phyloP scores from a whole-genome alignment of 2,888 invertebrate species.

The Eupithecia exiguata region DNA sequence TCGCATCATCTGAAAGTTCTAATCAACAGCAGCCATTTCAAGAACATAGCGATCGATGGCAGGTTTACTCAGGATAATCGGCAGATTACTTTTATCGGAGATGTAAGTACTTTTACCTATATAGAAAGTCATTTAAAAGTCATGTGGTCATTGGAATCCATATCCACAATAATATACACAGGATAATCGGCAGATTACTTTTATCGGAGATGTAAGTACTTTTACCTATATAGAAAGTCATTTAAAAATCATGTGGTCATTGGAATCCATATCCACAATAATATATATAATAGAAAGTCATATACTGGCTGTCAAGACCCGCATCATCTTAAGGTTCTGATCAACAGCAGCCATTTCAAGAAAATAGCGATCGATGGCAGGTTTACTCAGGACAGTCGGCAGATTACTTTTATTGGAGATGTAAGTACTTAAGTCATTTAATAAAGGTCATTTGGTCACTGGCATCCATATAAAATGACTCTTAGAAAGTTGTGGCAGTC shows the following conservation, averaged over 20 bases:
- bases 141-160: background rate
- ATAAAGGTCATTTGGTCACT: background rate
- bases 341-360: conserved; percentile 89
- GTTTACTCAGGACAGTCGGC: conserved; percentile 87
- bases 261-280: too few species aligned
- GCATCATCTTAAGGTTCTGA: conserved; percentile 87
- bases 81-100: conserved; percentile 86
- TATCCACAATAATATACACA: too few species aligned
- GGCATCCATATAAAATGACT: background rate
- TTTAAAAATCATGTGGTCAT: background rate
- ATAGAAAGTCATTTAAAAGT: background rate
- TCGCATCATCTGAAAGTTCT: conserved; percentile 88
- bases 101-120: conserved; percentile 71
- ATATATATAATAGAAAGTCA: too few species aligned
- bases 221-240: background rate
- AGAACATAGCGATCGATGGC: conserved; percentile 86
- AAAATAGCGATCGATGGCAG: conserved; percentile 86
- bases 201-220: conserved; percentile 85
- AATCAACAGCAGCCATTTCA: conserved; percentile 89
- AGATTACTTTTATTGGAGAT: conserved; percentile 87
- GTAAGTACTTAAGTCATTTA: conserved; percentile 66
- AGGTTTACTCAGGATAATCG: conserved; percentile 87
- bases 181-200: conserved; percentile 86
- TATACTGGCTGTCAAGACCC: too few species aligned
- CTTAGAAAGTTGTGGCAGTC: background rate